phyloP scores from a whole-genome alignment of 2,888 invertebrate species.

The Eurytoma californica region DNA sequence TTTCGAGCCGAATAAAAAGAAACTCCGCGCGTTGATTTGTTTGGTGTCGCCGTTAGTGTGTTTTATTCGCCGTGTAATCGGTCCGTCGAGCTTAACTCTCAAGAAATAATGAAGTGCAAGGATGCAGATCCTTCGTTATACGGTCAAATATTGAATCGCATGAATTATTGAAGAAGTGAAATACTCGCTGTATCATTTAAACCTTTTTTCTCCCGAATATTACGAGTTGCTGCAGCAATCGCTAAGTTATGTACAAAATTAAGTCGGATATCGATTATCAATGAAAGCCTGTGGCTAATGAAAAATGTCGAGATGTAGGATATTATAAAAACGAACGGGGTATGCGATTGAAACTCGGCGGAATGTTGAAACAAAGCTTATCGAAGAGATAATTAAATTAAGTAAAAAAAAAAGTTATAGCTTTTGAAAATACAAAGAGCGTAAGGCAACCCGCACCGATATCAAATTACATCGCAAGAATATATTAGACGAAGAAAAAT shows the following conservation, averaged over 20 bases:
- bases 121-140: no score
- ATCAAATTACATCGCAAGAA: no score
- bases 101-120: no score
- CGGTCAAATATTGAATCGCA: no score
- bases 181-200: neutral
- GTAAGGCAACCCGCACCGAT: no score
- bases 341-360: neutral
- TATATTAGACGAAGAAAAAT: no score
- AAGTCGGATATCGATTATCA: slow-evolving; percentile 31
- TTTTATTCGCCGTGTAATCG: no score
- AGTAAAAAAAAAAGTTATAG: neutral
- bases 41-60: no score
- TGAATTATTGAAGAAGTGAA: neutral
- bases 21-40: no score
- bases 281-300: slow-evolving; percentile 8
- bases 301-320: slow-evolving; percentile 12
- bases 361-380: neutral
- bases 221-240: neutral
- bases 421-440: no score
- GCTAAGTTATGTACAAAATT: slow-evolving; percentile 17
- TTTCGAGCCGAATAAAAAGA: no score
- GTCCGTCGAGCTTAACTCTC: no score
- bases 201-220: slow-evolving; percentile 11
- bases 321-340: slow-evolving; percentile 15
- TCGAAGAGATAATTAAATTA: neutral